phyloP scores from a whole-genome alignment of 2,113 vertebrate species.

The Megaptera novaeangliae region DNA sequence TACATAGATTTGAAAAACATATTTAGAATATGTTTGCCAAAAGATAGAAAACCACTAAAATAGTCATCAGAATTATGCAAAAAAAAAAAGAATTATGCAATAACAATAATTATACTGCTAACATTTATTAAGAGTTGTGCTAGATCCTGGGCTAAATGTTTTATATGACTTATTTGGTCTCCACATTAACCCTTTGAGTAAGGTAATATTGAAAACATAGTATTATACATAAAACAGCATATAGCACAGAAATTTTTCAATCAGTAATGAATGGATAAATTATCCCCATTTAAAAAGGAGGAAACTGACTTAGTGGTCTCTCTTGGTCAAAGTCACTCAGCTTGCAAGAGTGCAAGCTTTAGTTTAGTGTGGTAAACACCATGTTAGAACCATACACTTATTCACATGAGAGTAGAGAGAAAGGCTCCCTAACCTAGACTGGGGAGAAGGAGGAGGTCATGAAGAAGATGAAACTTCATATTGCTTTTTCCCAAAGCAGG shows the following conservation, averaged over 20 bases:
- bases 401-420: neutral
- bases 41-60: neutral
- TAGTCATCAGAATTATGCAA: neutral
- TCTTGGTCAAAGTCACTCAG: neutral
- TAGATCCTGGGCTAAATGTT: neutral
- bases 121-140: neutral
- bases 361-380: neutral
- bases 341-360: neutral
- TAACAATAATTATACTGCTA: neutral
- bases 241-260: neutral
- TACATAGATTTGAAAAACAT: neutral
- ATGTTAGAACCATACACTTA: neutral
- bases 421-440: neutral
- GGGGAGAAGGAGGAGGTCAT: neutral
- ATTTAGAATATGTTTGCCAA: neutral
- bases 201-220: neutral
- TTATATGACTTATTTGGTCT: neutral
- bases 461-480: neutral
- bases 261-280: neutral
- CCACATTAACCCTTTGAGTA: neutral
- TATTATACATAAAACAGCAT: neutral
- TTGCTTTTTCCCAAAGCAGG: neutral
- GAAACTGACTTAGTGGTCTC: neutral
- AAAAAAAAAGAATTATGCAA: neutral
- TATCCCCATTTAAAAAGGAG: neutral